Evolutionary conservation across 2,888 invertebrate genomes (phyloP).

Genomic region (Iphiclides podalirius): DNA sequence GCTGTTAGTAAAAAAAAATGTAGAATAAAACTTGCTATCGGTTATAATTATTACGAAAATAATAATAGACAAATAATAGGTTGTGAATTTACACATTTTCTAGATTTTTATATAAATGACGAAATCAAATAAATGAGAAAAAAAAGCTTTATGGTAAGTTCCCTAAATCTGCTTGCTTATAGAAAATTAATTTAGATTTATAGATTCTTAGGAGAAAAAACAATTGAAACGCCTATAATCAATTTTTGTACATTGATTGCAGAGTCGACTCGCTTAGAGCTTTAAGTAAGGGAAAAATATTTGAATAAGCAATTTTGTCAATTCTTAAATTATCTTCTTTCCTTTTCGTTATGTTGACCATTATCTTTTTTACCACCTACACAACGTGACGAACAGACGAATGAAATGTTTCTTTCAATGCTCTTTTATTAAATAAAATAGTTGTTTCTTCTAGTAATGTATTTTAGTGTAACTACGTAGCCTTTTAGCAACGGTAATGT

Average conservation of each 20-base stretch:
- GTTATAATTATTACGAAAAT: slow-evolving; percentile 37
- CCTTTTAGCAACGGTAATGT: slow-evolving; percentile 58
- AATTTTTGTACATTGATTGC: too few relatives aligned
- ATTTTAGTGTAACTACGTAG: slow-evolving; percentile 34
- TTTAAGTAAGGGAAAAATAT: too few relatives aligned
- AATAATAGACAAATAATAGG: slow-evolving; percentile 73
- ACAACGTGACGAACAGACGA: too few relatives aligned
- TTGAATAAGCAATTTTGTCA: too few relatives aligned
- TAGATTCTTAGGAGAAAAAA: neutral
- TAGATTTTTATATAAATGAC: slow-evolving; percentile 72
- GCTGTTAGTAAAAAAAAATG: slow-evolving; percentile 27
- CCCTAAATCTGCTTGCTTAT: slow-evolving; percentile 46
- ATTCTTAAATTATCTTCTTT: too few relatives aligned
- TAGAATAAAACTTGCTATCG: slow-evolving; percentile 25
- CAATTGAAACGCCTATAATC: neutral
- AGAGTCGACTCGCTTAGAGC: too few relatives aligned
- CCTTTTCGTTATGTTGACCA: too few relatives aligned
- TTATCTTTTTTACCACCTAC: too few relatives aligned
- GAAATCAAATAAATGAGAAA: slow-evolving; percentile 43
- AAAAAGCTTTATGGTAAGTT: slow-evolving; percentile 43
- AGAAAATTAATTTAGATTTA: slow-evolving; percentile 4
- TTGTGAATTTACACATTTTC: slow-evolving; percentile 80
- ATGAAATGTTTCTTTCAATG: too few relatives aligned
- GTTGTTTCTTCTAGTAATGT: neutral
- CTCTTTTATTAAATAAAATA: neutral